Percentiles rank a stretch among this genome's conserved stretches.
phyloP scores from a whole-genome alignment of 2,888 invertebrate genomes.

The Autographa gamma region DNA sequence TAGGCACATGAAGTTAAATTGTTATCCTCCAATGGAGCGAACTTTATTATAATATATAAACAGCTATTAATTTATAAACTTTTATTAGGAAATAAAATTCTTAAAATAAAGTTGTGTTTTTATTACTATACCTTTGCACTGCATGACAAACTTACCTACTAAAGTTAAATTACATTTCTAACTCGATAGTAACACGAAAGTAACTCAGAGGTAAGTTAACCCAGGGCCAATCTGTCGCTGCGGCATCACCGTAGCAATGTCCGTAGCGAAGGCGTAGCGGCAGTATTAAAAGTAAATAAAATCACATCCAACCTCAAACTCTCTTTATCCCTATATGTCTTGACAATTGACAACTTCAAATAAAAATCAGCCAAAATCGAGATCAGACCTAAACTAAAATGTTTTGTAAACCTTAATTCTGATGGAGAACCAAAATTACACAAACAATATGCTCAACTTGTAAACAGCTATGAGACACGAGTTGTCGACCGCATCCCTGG shows the following conservation, averaged over 20 bases:
- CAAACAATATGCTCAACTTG: constrained; percentile 24
- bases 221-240: no score
- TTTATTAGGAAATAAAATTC: constrained; percentile 58
- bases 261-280: no score
- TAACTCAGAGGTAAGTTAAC: no score
- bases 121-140: not conserved
- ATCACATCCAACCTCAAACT: not conserved
- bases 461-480: constrained; percentile 71
- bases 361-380: not conserved
- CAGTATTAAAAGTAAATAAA: not conserved
- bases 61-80: constrained; percentile 57
- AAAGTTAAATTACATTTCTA: not conserved
- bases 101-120: constrained; percentile 28
- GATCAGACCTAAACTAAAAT: not conserved
- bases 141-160: not conserved
- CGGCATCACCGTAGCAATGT: no score
- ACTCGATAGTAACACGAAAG: no score
- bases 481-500: constrained; percentile 66
- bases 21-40: constrained; percentile 79
- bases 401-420: constrained; percentile 19
- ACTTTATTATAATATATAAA: constrained; percentile 53
- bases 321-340: not conserved
- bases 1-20: constrained; percentile 60
- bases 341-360: constrained; percentile 5
- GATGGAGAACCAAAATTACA: not conserved